These are phyloP conservation scores for Pteria penguin DNA, from an alignment of 2,888 invertebrate genomes.

Conservation along the genomic window DNA sequence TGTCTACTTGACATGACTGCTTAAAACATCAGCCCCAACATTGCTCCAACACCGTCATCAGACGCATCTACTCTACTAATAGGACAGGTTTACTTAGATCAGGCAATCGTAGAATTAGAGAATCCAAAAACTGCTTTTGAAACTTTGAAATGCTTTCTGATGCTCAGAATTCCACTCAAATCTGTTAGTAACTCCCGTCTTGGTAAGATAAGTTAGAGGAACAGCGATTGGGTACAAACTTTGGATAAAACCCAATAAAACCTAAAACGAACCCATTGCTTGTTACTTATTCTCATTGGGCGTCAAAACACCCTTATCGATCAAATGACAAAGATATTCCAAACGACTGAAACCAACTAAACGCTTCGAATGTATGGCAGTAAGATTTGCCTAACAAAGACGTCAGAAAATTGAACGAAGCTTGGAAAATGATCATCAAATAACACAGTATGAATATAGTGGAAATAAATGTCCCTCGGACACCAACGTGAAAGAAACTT, in stretches of 20 bases:
- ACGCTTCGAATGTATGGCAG: constrained; percentile 39
- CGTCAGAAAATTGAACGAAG: constrained; percentile 29
- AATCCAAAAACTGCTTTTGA: constrained; percentile 24
- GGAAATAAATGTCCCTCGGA: constrained; percentile 27
- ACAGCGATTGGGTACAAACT: constrained; percentile 22
- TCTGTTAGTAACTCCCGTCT: constrained; percentile 38
- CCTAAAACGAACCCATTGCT: constrained; percentile 13
- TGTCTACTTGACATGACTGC: no score
- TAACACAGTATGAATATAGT: constrained; percentile 43
- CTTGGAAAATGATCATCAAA: constrained; percentile 31
- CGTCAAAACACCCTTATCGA: constrained; percentile 21
- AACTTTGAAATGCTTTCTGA: constrained; percentile 35
- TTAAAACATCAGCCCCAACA: constrained; percentile 1
- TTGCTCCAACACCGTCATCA: constrained; percentile 58
- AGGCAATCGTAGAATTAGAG: constrained; percentile 51
- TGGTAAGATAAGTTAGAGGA: constrained; percentile 43
- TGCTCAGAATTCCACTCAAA: constrained; percentile 44
- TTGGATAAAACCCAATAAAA: constrained; percentile 5
- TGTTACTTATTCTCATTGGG: constrained; percentile 14
- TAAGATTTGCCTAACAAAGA: constrained; percentile 20
- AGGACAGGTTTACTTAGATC: constrained; percentile 46
- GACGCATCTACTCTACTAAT: constrained; percentile 60
- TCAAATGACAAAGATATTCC: constrained; percentile 31
- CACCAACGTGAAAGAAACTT: constrained; percentile 21
- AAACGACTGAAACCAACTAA: constrained; percentile 8